Conservation (phyloP, 2,113 vertebrate species). For the Tragelaphus scriptus region DNA sequence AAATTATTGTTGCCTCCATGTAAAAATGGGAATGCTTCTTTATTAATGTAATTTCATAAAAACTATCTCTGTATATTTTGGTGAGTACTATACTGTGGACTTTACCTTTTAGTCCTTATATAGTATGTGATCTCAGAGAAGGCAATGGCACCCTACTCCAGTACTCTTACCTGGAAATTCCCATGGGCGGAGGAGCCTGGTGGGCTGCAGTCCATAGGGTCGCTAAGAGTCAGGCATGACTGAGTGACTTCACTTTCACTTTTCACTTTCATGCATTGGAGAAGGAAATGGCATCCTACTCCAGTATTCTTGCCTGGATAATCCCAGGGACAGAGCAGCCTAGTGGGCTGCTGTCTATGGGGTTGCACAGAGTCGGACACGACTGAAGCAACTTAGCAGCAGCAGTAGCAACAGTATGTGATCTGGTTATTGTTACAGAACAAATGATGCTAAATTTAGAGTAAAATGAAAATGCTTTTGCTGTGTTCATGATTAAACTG, state of each 20-base stretch:
- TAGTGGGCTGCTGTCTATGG: too few relatives aligned
- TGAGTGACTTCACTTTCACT: too few relatives aligned
- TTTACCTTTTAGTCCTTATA: background rate
- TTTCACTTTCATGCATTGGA: too few relatives aligned
- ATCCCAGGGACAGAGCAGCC: too few relatives aligned
- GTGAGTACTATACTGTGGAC: background rate
- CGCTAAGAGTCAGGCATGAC: accelerated
- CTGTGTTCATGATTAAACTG: background rate
- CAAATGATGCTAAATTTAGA: background rate
- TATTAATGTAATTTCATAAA: background rate
- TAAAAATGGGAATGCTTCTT: background rate
- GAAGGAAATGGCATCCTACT: too few relatives aligned
- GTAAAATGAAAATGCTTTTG: background rate
- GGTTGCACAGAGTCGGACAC: too few relatives aligned
- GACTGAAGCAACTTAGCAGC: too few relatives aligned
- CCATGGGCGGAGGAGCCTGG: too few relatives aligned
- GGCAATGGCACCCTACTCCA: too few relatives aligned
- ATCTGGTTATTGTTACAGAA: background rate
- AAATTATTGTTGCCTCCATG: background rate
- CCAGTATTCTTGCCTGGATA: too few relatives aligned
- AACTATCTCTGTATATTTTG: background rate
- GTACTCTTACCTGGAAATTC: too few relatives aligned
- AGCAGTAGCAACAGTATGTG: background rate
- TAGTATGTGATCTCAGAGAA: background rate
- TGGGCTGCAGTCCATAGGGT: too few relatives aligned